These are phyloP conservation scores for Equus quagga DNA, from an alignment of 2,113 vertebrate genomes.

Conservation along the genomic window DNA sequence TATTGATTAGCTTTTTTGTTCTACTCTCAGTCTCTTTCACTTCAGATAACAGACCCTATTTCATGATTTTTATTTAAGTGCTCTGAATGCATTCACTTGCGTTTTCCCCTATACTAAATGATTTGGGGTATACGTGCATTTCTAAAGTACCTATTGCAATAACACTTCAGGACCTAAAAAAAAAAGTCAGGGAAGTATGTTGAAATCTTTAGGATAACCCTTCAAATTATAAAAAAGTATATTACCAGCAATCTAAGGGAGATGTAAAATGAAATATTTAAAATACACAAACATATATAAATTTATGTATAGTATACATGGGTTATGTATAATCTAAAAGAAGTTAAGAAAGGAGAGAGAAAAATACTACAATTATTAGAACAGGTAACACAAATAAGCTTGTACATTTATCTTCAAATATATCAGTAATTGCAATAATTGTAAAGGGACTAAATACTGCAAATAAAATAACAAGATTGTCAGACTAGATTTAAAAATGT, in stretches of 20 bases:
- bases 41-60: slow-evolving; percentile 36
- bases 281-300: neutral
- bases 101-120: neutral
- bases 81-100: no score
- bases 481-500: neutral
- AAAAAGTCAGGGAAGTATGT: neutral
- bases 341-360: neutral
- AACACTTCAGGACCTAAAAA: slow-evolving; percentile 39
- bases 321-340: neutral
- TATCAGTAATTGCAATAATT: neutral
- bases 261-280: neutral
- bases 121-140: slow-evolving; percentile 16
- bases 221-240: neutral
- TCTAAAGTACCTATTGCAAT: slow-evolving; percentile 47
- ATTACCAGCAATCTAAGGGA: neutral
- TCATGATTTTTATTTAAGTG: neutral
- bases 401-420: neutral
- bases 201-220: neutral
- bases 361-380: neutral
- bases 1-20: slow-evolving; percentile 60
- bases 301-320: neutral
- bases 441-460: no score
- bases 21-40: neutral
- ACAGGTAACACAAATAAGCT: neutral
- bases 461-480: neutral